These are phyloP conservation scores for Lymantria dispar DNA, from an alignment of 2,888 invertebrate species.

Conservation along the genomic window DNA sequence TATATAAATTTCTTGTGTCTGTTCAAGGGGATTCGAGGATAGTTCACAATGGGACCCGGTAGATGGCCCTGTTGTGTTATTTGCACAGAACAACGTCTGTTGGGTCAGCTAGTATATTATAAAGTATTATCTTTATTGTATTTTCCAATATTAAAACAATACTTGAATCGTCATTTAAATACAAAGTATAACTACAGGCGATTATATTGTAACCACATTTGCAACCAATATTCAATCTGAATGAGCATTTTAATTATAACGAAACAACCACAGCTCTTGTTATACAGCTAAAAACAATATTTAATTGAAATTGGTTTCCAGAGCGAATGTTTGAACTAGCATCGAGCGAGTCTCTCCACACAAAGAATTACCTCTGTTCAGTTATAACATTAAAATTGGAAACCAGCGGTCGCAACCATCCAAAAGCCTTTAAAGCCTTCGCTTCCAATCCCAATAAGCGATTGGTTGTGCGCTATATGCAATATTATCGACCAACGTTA, in stretches of 20 bases:
- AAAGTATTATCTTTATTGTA: no score
- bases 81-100: no score
- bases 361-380: constrained; percentile 54
- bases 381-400: constrained; percentile 65
- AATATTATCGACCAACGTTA: constrained; percentile 28
- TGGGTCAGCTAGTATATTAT: no score
- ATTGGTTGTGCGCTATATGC: constrained; percentile 45
- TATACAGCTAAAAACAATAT: constrained; percentile 53
- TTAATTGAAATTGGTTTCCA: constrained; percentile 49
- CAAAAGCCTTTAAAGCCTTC: constrained; percentile 56
- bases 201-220: constrained; percentile 31
- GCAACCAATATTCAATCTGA: constrained; percentile 27
- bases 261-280: constrained; percentile 44
- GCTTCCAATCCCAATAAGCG: constrained; percentile 61
- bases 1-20: no score
- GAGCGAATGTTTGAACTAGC: constrained; percentile 48
- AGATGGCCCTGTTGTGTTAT: no score
- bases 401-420: constrained; percentile 34
- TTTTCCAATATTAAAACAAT: no score
- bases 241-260: constrained; percentile 57
- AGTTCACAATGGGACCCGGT: no score
- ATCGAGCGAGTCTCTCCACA: constrained; percentile 17
- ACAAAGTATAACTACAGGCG: no score
- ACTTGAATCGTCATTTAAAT: no score
- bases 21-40: no score